Evolutionary conservation across 1,140 invertebrate species (phyloP).

Genomic region (Sminthurinus signatus): DNA sequence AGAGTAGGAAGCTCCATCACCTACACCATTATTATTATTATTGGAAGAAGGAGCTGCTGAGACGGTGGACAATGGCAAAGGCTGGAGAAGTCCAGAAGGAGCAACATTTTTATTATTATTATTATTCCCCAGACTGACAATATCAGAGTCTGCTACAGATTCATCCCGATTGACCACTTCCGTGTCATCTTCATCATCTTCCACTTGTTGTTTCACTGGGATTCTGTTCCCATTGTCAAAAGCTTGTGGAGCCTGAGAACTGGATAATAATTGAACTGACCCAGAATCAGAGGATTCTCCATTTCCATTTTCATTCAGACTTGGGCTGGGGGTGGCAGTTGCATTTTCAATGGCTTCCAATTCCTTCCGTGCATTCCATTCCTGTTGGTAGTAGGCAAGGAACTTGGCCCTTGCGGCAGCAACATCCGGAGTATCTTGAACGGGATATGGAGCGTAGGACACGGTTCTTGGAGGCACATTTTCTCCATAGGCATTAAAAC

Average conservation of each 20-base stretch:
- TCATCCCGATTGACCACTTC: slow-evolving; percentile 9
- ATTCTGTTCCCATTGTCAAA: neutral
- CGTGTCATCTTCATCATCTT: slow-evolving; percentile 15
- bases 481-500: slow-evolving; percentile 41
- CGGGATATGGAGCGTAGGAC: slow-evolving; percentile 27
- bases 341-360: slow-evolving; percentile 1
- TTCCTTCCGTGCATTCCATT: slow-evolving; percentile 27
- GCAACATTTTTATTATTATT: no score
- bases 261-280: no score
- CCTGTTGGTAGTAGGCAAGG: slow-evolving; percentile 42
- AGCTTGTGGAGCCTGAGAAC: no score
- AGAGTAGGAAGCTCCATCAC: no score
- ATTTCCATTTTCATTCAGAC: no score
- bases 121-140: no score
- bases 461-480: slow-evolving; percentile 22
- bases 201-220: neutral
- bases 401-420: slow-evolving; percentile 43
- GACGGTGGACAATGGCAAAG: no score
- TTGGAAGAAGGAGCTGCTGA: no score
- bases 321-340: slow-evolving; percentile 4
- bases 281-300: no score
- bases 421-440: slow-evolving; percentile 46
- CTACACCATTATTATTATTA: neutral
- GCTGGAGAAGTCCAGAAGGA: no score
- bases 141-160: no score